Base-by-base conservation (phyloP, 2,113 vertebrate genomes). In the Telmatochromis bifrenatus region DNA sequence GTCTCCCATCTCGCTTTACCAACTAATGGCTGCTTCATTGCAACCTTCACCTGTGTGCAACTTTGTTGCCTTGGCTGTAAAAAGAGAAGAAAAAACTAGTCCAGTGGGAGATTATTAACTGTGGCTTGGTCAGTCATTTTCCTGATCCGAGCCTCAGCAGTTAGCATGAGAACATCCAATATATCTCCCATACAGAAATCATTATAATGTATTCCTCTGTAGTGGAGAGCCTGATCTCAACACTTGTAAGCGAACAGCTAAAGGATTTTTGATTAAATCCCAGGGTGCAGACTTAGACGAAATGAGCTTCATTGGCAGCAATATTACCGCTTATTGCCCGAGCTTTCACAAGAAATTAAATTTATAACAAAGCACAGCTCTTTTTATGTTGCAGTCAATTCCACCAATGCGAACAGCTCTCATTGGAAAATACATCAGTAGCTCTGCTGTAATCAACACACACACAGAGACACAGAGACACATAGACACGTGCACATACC, bases 151-250 rank as follows among this genome's bases (percentile, higher is more conserved):
- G 85, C 83, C 84, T 88, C 33, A 12, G 53, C 79, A 87, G 65
- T 75, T 37, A 31, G 65, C 54, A 75, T 60, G 73, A 84, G 75
- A 87, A 87, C 53, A 84, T 85, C 86, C 87, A 91, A 89, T 94
- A 92, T 75, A 89, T 93, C 95, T 94, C 92, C 89, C 91, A 95
- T 90, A 93, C 54, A 82, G 73, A 89, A 93, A 94, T 92, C 88
- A 84, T 90, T 93, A 79, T 84, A 82, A 90, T 90, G 92, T 87
- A 86, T 93, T 88, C 84, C 89, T 85, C 58, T 33, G 87, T 53
- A 89, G 82, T 39, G 14, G 82, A 80, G 51, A 86, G 82, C 45
- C 56, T n/a, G 54, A 82, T 87, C 33, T 37, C 68, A 70, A 19
- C 81, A 82, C 88, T 87, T 58, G 82, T 79, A 87, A 68, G 82